These are phyloP conservation scores for Drosophila teissieri DNA, from an alignment of 1,140 invertebrate genomes.

Conservation along the genomic window DNA sequence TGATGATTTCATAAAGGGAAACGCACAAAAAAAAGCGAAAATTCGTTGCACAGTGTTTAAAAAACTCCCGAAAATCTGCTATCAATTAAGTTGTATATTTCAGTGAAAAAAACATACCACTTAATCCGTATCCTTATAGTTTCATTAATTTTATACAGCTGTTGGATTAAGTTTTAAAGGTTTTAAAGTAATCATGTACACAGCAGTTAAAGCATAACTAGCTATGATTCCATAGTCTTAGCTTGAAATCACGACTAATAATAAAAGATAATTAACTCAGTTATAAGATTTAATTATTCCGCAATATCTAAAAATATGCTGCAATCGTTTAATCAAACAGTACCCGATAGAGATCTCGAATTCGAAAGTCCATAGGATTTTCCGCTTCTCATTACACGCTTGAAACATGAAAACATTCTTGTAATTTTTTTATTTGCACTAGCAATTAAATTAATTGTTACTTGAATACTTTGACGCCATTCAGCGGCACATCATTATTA, in stretches of 20 bases:
- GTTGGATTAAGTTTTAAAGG: too few species aligned
- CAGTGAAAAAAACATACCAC: background rate
- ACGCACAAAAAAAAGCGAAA: constrained; percentile 2
- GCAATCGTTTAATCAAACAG: constrained; percentile 30
- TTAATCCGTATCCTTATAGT: background rate
- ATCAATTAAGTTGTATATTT: background rate
- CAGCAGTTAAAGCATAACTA: too few species aligned
- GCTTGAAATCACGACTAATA: background rate
- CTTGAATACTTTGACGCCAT: constrained; percentile 77
- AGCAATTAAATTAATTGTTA: constrained; percentile 76
- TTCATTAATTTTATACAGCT: too few species aligned
- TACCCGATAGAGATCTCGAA: constrained; percentile 16
- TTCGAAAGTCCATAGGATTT: constrained; percentile 18
- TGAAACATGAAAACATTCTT: constrained; percentile 52
- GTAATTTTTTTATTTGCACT: constrained; percentile 55
- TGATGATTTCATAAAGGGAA: constrained; percentile 51
- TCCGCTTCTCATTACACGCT: constrained; percentile 32
- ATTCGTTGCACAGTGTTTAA: background rate
- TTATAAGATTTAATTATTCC: constrained; percentile 9
- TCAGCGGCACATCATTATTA: constrained; percentile 75
- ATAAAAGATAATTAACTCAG: background rate
- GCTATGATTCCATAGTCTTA: background rate
- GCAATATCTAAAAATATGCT: constrained; percentile 11
- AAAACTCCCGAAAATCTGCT: background rate
- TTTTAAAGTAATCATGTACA: too few species aligned